Evolutionary conservation across 2,113 vertebrate genomes (phyloP).

Genomic region (Cyphomyrus discorhynchus): DNA sequence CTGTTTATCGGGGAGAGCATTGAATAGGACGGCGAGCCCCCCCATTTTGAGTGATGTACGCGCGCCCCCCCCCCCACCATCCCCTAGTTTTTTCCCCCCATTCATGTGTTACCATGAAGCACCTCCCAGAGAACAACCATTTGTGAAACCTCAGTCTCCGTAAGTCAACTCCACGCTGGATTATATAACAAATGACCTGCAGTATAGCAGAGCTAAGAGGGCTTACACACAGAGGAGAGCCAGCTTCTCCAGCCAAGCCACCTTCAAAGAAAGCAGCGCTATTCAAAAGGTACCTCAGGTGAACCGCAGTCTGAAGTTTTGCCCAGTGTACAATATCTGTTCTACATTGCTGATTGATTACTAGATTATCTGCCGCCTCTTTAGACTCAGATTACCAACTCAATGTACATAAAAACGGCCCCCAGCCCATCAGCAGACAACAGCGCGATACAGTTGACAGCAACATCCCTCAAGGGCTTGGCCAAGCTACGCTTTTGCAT

Average conservation of each 20-base stretch:
- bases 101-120: constrained; percentile 5
- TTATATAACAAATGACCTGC: constrained; percentile 15
- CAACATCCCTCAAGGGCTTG: not conserved
- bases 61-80: not conserved
- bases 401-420: not conserved
- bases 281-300: constrained; percentile 7
- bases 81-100: not conserved
- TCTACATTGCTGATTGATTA: not conserved
- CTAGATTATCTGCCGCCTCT: not conserved
- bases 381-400: not conserved
- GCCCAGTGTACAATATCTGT: not conserved
- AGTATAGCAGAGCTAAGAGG: not conserved
- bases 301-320: not conserved
- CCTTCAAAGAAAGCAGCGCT: not conserved
- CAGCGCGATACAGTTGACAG: not conserved
- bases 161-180: not conserved
- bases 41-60: no score
- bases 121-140: not conserved
- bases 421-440: not conserved
- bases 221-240: not conserved
- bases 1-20: not conserved
- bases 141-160: not conserved
- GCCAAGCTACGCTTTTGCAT: not conserved
- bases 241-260: constrained; percentile 34
- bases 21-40: not conserved